Evolutionary conservation across 2,888 invertebrate species (phyloP).

Genomic region (Cephalotes varians): DNA sequence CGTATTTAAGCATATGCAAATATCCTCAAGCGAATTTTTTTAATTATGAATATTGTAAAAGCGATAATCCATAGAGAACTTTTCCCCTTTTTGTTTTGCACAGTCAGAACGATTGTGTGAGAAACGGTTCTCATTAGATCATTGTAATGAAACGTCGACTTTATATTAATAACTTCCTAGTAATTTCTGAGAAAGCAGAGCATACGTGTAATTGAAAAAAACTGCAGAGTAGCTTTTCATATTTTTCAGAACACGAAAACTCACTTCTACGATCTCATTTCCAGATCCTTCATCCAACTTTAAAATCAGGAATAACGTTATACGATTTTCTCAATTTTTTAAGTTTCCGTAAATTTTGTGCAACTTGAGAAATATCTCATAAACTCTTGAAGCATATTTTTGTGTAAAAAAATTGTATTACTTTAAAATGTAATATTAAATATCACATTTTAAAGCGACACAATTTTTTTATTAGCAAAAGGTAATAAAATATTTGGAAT

Average conservation of each 20-base stretch:
- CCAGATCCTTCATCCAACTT: not conserved
- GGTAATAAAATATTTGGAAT: not conserved
- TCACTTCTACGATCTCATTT: not conserved
- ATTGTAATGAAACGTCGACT: not conserved
- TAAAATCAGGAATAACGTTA: slow-evolving; percentile 5
- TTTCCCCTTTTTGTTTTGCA: not conserved
- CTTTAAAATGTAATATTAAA: not conserved
- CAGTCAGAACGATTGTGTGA: not conserved
- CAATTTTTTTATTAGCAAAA: not conserved
- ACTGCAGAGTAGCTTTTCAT: not conserved
- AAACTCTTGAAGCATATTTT: not conserved
- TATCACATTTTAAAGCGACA: no score
- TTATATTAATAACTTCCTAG: not conserved
- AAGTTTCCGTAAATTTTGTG: not conserved
- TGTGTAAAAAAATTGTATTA: not conserved
- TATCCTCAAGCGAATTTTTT: not conserved
- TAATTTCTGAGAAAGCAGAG: slow-evolving; percentile 11
- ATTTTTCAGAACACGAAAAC: not conserved
- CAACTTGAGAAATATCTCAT: not conserved
- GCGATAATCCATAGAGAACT: not conserved
- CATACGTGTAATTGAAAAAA: not conserved
- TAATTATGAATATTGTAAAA: not conserved
- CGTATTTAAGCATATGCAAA: slow-evolving; percentile 8
- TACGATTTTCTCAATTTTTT: not conserved
- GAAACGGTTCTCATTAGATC: not conserved